Percentiles rank a stretch among this genome's conserved stretches.
Conservation (phyloP, 1,140 invertebrate genomes). For the Atopsyche davidsoni region DNA sequence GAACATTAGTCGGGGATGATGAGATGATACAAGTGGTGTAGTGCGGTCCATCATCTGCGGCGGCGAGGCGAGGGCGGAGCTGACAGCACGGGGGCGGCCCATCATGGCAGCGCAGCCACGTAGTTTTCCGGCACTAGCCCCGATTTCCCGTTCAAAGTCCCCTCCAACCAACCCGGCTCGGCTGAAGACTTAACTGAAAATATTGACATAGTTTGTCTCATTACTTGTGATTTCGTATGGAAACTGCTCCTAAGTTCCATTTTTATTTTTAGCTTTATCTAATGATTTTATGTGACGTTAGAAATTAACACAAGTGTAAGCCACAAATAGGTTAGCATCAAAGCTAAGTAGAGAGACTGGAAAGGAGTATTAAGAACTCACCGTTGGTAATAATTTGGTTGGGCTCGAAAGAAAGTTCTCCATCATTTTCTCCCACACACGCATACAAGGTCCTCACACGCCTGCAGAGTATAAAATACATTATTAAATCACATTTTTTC, state of each 20-base stretch:
- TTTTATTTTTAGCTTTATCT: too few species aligned
- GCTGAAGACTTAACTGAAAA: conserved; percentile 74
- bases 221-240: too few species aligned
- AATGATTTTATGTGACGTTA: too few species aligned
- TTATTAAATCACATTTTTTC: too few species aligned
- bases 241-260: too few species aligned
- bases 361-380: too few species aligned
- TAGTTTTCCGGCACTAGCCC: conserved; percentile 97
- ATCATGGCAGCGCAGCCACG: conserved; percentile 77
- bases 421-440: conserved; percentile 92
- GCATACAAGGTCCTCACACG: conserved; percentile 89
- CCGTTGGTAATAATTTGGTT: conserved; percentile 97
- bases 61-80: conserved; percentile 12
- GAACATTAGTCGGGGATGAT: too few species aligned
- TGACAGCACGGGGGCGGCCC: conserved; percentile 1
- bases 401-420: conserved; percentile 95
- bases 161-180: conserved; percentile 96
- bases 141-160: conserved; percentile 86
- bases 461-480: conserved; percentile 40
- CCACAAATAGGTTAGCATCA: too few species aligned
- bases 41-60: too few species aligned
- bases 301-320: too few species aligned
- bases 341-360: conserved; percentile 15
- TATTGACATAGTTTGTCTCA: too few species aligned
- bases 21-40: too few species aligned